A percentile compares a stretch with the other conserved stretches of the same genome.
Conservation (phyloP, 2,113 vertebrate genomes). For the Eclectus roratus region DNA sequence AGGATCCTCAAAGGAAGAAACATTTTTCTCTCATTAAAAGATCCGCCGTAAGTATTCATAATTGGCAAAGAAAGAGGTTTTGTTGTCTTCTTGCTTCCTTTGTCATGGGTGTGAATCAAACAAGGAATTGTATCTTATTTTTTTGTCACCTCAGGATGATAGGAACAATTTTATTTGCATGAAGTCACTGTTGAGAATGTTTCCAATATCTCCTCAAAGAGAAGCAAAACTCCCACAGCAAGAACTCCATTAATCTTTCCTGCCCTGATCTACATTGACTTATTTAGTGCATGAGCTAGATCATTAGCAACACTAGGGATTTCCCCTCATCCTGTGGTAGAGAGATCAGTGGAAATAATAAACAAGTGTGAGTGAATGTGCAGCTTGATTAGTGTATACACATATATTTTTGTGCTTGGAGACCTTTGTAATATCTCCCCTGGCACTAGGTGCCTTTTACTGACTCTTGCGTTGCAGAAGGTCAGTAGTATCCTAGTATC, state of each 20-base stretch:
- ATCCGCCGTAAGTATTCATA: background rate
- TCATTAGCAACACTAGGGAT: slow-evolving; percentile 1
- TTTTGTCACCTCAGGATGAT: background rate
- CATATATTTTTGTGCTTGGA: background rate
- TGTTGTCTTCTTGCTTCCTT: background rate
- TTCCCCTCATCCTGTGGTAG: background rate
- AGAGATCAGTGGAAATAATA: background rate
- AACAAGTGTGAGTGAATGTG: background rate
- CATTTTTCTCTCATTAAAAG: background rate
- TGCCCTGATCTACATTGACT: slow-evolving; percentile 36
- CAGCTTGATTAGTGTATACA: background rate
- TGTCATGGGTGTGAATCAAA: background rate
- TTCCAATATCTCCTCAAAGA: background rate
- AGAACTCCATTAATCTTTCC: slow-evolving; percentile 37
- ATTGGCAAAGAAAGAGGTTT: background rate
- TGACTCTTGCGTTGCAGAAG: slow-evolving; percentile 49
- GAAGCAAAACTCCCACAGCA: slow-evolving; percentile 8
- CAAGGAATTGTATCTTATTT: background rate
- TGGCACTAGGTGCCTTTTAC: background rate
- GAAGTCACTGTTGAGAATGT: background rate
- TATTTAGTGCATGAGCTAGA: slow-evolving; percentile 12
- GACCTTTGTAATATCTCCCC: background rate
- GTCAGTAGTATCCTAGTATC: slow-evolving; percentile 51
- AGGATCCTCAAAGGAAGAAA: background rate
- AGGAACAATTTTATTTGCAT: background rate